A percentile compares a stretch with the other conserved stretches of the same genome.
phyloP scores from a whole-genome alignment of 1,140 invertebrate species.

The Ostrea edulis region DNA sequence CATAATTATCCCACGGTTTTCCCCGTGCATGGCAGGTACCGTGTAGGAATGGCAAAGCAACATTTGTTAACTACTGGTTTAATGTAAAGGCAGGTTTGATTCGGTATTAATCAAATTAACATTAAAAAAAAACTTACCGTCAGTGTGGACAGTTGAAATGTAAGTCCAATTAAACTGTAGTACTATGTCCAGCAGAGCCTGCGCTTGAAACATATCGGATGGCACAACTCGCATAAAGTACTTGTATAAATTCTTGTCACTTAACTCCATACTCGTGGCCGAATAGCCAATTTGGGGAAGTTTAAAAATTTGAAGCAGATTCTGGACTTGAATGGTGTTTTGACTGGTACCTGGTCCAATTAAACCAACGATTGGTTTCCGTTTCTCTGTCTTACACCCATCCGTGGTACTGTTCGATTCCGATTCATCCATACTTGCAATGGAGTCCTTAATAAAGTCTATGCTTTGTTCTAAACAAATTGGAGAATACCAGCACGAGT shows the following conservation, averaged over 20 bases:
- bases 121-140: conserved; percentile 82
- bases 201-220: conserved; percentile 90
- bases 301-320: conserved; percentile 89
- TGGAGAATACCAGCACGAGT: conserved; percentile 90
- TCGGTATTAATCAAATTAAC: not conserved
- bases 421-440: conserved; percentile 69
- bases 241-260: conserved; percentile 88
- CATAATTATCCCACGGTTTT: not conserved
- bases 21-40: not conserved
- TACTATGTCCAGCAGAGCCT: conserved; percentile 88
- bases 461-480: conserved; percentile 89
- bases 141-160: conserved; percentile 89
- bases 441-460: conserved; percentile 87
- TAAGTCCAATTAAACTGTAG: conserved; percentile 90
- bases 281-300: conserved; percentile 92
- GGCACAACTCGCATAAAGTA: conserved; percentile 91
- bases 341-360: conserved; percentile 86
- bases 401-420: conserved; percentile 43
- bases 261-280: conserved; percentile 88
- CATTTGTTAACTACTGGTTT: not conserved
- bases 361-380: conserved; percentile 84
- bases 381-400: conserved; percentile 52
- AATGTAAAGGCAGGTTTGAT: not conserved
- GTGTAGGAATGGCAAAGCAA: not conserved
- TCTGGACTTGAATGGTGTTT: conserved; percentile 88